Base-by-base conservation (phyloP, 2,797 vertebrate species). In the Hyperoplus lanceolatus region DNA sequence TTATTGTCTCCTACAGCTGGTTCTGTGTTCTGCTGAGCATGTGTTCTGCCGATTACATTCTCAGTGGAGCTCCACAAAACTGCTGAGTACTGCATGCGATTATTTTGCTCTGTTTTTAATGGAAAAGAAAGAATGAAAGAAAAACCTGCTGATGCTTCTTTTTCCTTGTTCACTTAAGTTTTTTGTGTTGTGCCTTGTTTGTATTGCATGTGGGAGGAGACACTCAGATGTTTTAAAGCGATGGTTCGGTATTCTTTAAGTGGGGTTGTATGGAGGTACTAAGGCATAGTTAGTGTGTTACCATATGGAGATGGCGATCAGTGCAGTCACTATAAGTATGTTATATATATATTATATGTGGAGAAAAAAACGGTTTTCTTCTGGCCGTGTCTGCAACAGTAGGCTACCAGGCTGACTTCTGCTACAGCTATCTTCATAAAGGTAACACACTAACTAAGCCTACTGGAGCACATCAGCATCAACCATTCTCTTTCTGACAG, bases 41-140 rank as follows among this genome's bases (percentile, higher is more conserved):
- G 29, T 84, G 64, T 13, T 10, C 82, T 77, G 81, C 29, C 29
- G 29, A 29, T 29, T 29, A 83, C 21, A 43, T 58, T 70, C 90
- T 89, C 85, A 62, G 73, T 73, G 87, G 85, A 83, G 69, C 63
- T 73, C 54, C 78, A 29, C 73, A 71, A 85, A 92, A 78, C 69
- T 89, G 87, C 80, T 39, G 81, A 91, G 84, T 87, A 61, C 86
- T 89, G 91, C 85, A 88, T 72, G 72, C 73, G 79, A 90, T 81
- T 85, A 85, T 87, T 74, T 84, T 78, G 77, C 77, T 81, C 48
- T 45, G 2, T 43, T 64, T 58, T 16, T 6, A 16, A 29, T 29
- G 29, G 29, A 29, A 29, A 29, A 29, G 29, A 29, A 29, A 29
- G 29, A 29, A 29, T 29, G 29, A 29, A 29, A 29, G 29, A 29